These are phyloP conservation scores for Tangara arthus DNA, from an alignment of 2,797 vertebrate species.

Conservation along the genomic window DNA sequence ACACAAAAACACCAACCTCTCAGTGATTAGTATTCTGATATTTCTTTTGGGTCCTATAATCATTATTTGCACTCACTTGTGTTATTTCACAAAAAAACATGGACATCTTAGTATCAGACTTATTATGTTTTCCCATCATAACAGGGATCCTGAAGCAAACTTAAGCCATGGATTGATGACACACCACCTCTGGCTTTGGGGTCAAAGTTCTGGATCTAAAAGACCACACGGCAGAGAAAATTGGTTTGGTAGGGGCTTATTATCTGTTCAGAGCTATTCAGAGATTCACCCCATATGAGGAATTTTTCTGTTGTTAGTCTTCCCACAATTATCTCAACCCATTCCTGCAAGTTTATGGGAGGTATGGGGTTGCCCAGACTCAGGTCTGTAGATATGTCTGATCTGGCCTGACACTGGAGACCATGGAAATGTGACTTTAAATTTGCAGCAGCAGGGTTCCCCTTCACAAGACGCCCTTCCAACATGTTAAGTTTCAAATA, in stretches of 20 bases:
- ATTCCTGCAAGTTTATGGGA: neutral
- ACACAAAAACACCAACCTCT: neutral
- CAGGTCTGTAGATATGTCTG: neutral
- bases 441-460: neutral
- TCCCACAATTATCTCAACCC: neutral
- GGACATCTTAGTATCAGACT: neutral
- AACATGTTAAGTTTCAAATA: neutral
- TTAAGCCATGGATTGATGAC: neutral
- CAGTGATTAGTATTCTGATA: neutral
- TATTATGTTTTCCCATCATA: neutral
- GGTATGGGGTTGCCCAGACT: fast-evolving
- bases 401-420: neutral
- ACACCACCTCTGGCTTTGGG: neutral
- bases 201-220: neutral
- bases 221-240: fast-evolving
- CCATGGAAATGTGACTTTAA: neutral
- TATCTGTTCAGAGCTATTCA: neutral
- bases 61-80: neutral
- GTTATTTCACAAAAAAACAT: neutral
- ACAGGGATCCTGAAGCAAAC: neutral
- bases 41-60: neutral
- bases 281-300: neutral
- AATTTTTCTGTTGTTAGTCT: neutral
- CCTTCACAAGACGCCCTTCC: neutral
- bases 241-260: neutral